These are phyloP conservation scores for Hirundichthys speculiger DNA, from an alignment of 2,113 vertebrate species.

Conservation along the genomic window DNA sequence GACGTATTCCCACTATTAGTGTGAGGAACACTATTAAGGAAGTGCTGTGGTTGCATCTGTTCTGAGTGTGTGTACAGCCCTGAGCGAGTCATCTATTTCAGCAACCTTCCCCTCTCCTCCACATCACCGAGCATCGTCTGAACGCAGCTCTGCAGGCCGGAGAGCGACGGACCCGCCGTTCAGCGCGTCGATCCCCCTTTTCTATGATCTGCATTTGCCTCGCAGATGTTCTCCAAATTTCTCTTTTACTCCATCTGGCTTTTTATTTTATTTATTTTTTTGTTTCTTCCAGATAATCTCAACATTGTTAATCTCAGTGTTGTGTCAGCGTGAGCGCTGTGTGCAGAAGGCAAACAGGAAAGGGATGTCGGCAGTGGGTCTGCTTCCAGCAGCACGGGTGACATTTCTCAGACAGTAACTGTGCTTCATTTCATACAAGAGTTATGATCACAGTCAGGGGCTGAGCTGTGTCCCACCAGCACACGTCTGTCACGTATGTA, in stretches of 20 bases:
- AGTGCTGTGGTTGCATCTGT: constrained; percentile 77
- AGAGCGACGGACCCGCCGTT: constrained; percentile 40
- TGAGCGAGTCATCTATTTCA: constrained; percentile 77
- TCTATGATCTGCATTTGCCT: constrained; percentile 36
- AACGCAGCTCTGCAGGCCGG: constrained; percentile 56
- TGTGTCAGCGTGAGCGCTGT: constrained; percentile 21
- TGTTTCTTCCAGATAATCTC: constrained; percentile 19
- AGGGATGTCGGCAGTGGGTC: constrained; percentile 24
- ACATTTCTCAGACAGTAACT: constrained; percentile 39
- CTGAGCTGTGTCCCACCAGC: constrained; percentile 26
- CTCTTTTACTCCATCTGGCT: not conserved
- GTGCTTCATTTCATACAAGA: constrained; percentile 39
- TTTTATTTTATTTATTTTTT: too few relatives aligned
- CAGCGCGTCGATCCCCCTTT: constrained; percentile 7
- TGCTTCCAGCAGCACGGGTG: constrained; percentile 16
- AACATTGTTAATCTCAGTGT: constrained; percentile 49
- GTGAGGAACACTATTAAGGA: constrained; percentile 77
- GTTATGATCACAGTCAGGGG: constrained; percentile 38
- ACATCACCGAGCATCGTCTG: constrained; percentile 56
- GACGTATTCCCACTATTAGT: constrained; percentile 76
- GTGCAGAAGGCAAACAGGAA: constrained; percentile 8
- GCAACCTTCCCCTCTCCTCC: constrained; percentile 72
- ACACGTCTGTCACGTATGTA: constrained; percentile 15
- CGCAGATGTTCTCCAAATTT: constrained; percentile 2
- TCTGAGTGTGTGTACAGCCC: constrained; percentile 74